These are phyloP conservation scores for Porites rus DNA, from an alignment of 92 coral and sea anemone genomes.

Conservation along the genomic window DNA sequence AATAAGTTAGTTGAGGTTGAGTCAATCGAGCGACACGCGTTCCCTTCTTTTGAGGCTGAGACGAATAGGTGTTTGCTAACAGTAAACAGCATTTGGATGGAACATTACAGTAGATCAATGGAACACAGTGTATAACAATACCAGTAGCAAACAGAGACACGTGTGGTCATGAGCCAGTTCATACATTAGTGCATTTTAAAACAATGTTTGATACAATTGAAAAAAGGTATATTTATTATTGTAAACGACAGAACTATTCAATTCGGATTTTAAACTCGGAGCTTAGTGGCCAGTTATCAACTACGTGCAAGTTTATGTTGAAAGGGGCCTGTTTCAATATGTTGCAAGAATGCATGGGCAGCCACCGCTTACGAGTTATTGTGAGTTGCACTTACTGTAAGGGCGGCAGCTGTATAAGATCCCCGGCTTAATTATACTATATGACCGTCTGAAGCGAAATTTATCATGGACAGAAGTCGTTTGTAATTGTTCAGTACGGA, in stretches of 20 bases:
- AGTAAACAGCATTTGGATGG: conserved; percentile 29
- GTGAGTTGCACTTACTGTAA: no score
- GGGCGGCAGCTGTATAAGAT: no score
- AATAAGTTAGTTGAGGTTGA: neutral
- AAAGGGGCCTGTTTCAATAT: neutral
- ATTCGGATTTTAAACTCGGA: conserved; percentile 2
- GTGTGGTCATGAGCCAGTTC: conserved; percentile 19
- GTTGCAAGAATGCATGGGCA: neutral
- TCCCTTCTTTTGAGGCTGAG: conserved; percentile 22
- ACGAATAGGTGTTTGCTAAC: conserved; percentile 24
- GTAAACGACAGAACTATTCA: neutral
- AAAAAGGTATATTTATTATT: conserved; percentile 15
- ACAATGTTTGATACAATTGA: conserved; percentile 15
- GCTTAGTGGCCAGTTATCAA: conserved; percentile 23
- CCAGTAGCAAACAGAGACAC: conserved; percentile 17
- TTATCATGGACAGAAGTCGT: no score
- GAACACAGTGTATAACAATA: neutral
- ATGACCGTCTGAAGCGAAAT: no score
- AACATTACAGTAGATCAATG: conserved; percentile 20
- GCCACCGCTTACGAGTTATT: neutral
- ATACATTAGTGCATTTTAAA: neutral
- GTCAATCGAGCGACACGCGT: conserved; percentile 23
- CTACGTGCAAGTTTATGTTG: conserved; percentile 4
- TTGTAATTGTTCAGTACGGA: no score
- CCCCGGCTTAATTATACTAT: no score